A percentile compares a stretch with the other conserved stretches of the same genome.
Evolutionary conservation across 2,888 invertebrate genomes (phyloP).

Genomic region (Spilosoma lubricipeda): DNA sequence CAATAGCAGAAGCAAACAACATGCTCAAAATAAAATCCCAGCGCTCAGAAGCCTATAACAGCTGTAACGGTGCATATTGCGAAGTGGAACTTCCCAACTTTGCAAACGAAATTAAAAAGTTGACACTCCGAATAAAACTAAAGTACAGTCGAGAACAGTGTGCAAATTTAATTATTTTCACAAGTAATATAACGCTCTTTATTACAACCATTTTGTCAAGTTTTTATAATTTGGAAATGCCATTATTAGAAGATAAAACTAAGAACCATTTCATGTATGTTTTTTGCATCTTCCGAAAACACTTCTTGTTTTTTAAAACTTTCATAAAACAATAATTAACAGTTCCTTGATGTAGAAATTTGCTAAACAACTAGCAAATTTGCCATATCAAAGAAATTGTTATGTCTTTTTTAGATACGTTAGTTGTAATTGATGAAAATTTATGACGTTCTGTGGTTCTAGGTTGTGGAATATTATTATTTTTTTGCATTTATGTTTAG

Average conservation of each 20-base stretch:
- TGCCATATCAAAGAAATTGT: background rate
- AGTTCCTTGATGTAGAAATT: background rate
- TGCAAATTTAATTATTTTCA: constrained; percentile 8
- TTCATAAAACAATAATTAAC: no score
- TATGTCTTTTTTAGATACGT: background rate
- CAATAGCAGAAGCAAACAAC: constrained; percentile 37
- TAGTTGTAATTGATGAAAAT: background rate
- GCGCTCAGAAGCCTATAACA: constrained; percentile 45
- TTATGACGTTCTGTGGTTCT: no score
- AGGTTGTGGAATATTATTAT: background rate
- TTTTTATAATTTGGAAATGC: background rate
- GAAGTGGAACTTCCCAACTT: constrained; percentile 51
- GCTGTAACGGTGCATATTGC: constrained; percentile 57
- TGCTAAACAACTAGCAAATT: background rate
- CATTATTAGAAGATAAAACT: background rate
- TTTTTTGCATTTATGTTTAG: background rate
- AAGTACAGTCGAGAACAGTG: constrained; percentile 26
- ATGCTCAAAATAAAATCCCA: constrained; percentile 29
- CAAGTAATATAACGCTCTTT: background rate
- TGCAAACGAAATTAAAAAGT: constrained; percentile 68
- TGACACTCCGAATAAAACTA: constrained; percentile 56
- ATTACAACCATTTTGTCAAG: background rate
- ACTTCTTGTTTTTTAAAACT: background rate
- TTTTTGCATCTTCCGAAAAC: background rate
- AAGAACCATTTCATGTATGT: background rate